These are phyloP conservation scores for Girardinus metallicus DNA, from an alignment of 2,797 vertebrate species.

Conservation along the genomic window DNA sequence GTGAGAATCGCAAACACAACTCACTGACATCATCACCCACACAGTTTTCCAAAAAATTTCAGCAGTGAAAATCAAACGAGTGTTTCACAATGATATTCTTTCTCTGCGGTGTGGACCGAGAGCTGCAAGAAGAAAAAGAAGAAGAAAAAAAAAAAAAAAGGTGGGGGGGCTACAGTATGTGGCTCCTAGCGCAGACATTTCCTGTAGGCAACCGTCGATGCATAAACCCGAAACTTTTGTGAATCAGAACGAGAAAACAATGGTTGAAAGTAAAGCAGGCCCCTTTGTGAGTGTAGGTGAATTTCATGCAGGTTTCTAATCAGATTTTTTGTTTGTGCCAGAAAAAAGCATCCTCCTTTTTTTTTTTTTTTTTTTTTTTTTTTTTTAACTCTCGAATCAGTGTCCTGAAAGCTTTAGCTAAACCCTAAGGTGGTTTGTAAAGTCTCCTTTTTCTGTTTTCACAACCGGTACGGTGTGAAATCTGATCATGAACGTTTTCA, in stretches of 20 bases:
- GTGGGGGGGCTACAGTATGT: slow-evolving; percentile 21
- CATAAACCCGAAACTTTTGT: slow-evolving; percentile 54
- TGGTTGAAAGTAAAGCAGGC: slow-evolving; percentile 31
- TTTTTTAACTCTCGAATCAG: not conserved
- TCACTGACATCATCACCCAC: slow-evolving; percentile 77
- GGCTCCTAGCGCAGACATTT: slow-evolving; percentile 60
- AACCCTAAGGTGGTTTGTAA: not conserved
- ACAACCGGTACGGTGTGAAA: not conserved
- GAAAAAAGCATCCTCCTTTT: slow-evolving; percentile 6
- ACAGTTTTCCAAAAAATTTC: slow-evolving; percentile 69
- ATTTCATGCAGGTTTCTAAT: slow-evolving; percentile 15
- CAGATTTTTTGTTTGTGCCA: not conserved
- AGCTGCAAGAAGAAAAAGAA: slow-evolving; percentile 10
- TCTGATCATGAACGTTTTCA: slow-evolving; percentile 1
- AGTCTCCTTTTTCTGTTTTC: not conserved
- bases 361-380: not conserved
- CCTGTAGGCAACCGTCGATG: slow-evolving; percentile 68
- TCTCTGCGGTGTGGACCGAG: slow-evolving; percentile 31
- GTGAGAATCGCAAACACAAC: slow-evolving; percentile 69
- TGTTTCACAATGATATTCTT: slow-evolving; percentile 63
- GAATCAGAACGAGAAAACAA: slow-evolving; percentile 59
- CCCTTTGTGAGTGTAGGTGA: slow-evolving; percentile 11
- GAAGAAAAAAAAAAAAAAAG: not conserved
- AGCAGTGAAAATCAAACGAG: slow-evolving; percentile 67
- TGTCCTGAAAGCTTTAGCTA: not conserved